Evolutionary conservation across 2,797 vertebrate species (phyloP), one percentile per base, ranked within the genome.

Genomic region (Tenualosa thibaudeaui): DNA sequence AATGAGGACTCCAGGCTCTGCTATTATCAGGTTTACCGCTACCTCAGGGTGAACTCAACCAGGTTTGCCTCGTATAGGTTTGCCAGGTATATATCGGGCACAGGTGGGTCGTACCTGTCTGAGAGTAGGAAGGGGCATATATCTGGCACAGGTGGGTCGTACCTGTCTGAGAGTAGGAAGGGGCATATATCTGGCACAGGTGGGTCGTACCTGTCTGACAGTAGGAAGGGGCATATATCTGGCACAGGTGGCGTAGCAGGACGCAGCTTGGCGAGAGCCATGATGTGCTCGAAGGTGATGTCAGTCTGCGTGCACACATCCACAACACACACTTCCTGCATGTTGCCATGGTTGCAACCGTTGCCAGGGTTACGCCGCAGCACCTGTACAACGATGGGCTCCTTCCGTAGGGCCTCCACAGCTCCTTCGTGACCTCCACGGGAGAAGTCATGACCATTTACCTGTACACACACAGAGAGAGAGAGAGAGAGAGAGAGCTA

Each of bases 251-350:
- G 97, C 2, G 97, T 98, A 8, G 95, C 93, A 0, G 98, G 96
- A 81, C 97, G 95, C 1, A 98, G 95, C 91, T 98, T 99, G 65
- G 97, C 95, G 90, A 99, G 92, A 43, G 98, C 97, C 97, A 98
- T 97, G 90, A 99, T 97, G 90, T 98, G 98, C 86, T 99, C 97
- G 0, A 99, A 99, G 54, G 97, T 99, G 93, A 99, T 98, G 93
- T 99, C 98, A 0, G 98, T 99, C 91, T 99, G 98, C 1, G 98
- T 99, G 94, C 97, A 97, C 83, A 96, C 97, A 22, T 99, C 95
- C 86, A 92, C 94, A 87, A 97, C 93, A 3, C 88, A 95, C 82
- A 95, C 92, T 81, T 98, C 97, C 43, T 96, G 95, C 24, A 88
- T 58, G 19, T 89, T 86, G 2, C 90, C 88, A n/a, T 93, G 94